A percentile compares a stretch with the other conserved stretches of the same genome.
phyloP scores from a whole-genome alignment of 2,113 vertebrate genomes.

The Monopterus albus region DNA sequence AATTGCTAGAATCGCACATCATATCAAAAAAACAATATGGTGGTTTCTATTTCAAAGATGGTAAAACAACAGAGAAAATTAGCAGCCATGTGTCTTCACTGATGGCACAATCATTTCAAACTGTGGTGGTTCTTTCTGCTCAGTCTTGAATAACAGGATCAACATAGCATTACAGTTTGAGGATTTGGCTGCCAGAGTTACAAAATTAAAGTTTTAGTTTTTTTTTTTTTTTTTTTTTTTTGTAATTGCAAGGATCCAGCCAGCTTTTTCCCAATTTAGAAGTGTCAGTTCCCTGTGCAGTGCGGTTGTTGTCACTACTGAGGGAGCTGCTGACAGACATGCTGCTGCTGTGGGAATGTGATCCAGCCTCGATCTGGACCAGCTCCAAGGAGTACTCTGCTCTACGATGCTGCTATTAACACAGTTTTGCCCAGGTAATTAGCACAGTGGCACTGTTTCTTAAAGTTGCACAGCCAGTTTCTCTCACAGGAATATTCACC shows the following conservation, averaged over 20 bases:
- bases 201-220: not conserved
- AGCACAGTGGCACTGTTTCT: too few species aligned
- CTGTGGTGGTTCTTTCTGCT: not conserved
- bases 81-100: not conserved
- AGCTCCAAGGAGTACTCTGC: too few species aligned
- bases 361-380: too few species aligned
- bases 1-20: not conserved
- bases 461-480: too few species aligned
- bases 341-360: too few species aligned
- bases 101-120: not conserved
- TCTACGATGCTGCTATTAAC: too few species aligned
- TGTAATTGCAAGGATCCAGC: too few species aligned
- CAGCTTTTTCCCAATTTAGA: not conserved
- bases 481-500: too few species aligned
- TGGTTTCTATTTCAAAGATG: not conserved
- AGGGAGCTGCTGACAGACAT: slow-evolving; percentile 2
- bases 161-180: not conserved
- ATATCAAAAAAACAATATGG: not conserved
- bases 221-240: not conserved
- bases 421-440: too few species aligned
- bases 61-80: not conserved
- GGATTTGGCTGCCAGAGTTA: not conserved
- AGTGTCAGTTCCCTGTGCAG: not conserved
- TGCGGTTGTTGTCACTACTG: slow-evolving; percentile 3
- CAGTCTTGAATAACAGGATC: not conserved